These are phyloP conservation scores for Macropis europaea DNA, from an alignment of 2,888 invertebrate genomes.

Conservation along the genomic window DNA sequence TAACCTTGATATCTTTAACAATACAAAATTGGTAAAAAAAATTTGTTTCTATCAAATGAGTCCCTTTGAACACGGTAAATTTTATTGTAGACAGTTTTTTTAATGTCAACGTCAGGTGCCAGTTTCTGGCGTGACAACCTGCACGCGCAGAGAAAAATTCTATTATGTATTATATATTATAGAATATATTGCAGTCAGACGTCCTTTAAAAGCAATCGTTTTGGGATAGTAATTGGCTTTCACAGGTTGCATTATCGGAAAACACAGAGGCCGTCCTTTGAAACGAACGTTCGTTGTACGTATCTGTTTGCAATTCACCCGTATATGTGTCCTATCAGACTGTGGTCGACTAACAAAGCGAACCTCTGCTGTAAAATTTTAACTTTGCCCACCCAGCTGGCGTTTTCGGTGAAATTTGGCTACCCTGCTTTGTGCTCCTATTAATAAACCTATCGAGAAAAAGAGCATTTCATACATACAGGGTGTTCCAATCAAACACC, in stretches of 20 bases:
- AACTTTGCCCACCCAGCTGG: background rate
- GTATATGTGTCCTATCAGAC: constrained; percentile 16
- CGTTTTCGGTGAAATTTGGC: background rate
- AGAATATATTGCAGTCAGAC: constrained; percentile 6
- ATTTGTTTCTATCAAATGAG: no score
- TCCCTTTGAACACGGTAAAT: no score
- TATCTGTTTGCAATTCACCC: constrained; percentile 40
- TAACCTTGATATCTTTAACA: no score
- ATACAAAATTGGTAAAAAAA: no score
- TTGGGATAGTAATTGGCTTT: constrained; percentile 36
- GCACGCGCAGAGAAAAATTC: no score
- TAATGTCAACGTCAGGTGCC: no score
- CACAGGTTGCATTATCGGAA: constrained; percentile 44
- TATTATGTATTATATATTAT: background rate
- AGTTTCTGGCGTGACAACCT: no score
- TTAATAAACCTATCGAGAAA: no score
- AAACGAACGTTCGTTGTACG: constrained; percentile 28
- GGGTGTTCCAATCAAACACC: no score
- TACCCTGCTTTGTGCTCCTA: no score
- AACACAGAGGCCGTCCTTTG: constrained; percentile 38
- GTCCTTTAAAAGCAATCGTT: constrained; percentile 38
- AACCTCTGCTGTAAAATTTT: constrained; percentile 25
- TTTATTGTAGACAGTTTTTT: no score
- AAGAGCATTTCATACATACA: no score
- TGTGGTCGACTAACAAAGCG: constrained; percentile 14